These are phyloP conservation scores for Nymphicus hollandicus DNA, from an alignment of 2,113 vertebrate genomes.

Conservation along the genomic window DNA sequence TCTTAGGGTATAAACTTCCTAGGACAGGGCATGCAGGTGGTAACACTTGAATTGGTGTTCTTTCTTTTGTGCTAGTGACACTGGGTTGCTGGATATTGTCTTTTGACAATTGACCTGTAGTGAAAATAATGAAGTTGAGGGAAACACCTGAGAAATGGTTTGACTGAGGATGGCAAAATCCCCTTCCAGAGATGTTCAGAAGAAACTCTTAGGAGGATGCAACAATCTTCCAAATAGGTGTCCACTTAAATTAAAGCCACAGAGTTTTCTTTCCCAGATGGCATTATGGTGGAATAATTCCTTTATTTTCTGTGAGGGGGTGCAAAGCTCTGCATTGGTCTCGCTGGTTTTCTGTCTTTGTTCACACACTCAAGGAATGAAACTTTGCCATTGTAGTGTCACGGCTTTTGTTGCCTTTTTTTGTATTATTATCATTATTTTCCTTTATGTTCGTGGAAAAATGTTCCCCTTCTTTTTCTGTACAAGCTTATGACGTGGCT, in stretches of 20 bases:
- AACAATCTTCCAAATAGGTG: neutral
- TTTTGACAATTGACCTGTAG: neutral
- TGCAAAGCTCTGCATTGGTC: neutral
- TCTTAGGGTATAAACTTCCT: neutral
- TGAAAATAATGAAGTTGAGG: neutral
- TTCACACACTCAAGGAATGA: neutral
- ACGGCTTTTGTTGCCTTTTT: neutral
- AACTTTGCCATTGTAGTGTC: neutral
- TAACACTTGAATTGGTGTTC: neutral
- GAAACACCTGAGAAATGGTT: neutral
- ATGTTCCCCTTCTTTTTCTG: neutral
- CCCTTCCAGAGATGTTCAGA: neutral
- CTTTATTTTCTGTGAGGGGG: neutral
- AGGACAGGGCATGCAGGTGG: rapidly evolving
- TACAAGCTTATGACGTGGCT: neutral
- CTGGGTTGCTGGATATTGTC: neutral
- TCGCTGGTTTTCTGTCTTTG: neutral
- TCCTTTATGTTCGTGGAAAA: neutral
- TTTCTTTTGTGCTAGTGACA: neutral
- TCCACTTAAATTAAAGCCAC: neutral
- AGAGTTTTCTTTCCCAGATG: neutral
- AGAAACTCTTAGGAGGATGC: neutral
- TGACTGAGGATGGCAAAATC: neutral
- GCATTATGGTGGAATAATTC: neutral
- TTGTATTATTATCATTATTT: neutral